A percentile compares a stretch with the other conserved stretches of the same genome.
These are phyloP conservation scores for Drosophila subsilvestris DNA, from an alignment of 2,888 invertebrate species.

Conservation along the genomic window DNA sequence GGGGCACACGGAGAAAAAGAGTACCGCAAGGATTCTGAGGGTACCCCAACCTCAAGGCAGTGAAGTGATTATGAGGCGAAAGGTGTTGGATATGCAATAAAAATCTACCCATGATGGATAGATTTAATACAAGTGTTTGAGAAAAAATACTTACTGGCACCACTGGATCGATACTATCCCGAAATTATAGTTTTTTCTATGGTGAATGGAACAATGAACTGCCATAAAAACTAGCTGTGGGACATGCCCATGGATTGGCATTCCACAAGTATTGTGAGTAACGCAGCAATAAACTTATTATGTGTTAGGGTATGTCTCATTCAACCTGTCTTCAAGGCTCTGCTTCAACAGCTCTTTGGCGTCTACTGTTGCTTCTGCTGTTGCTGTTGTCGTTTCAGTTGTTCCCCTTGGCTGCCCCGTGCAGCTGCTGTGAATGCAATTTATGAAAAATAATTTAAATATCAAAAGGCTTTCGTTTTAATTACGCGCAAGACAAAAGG, in stretches of 20 bases:
- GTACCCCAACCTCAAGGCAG: too few species aligned
- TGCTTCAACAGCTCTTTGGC: neutral
- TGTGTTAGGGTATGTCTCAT: conserved; percentile 7
- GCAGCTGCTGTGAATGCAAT: conserved; percentile 68
- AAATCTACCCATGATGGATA: too few species aligned
- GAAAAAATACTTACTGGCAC: too few species aligned
- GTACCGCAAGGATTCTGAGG: too few species aligned
- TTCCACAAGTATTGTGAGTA: neutral
- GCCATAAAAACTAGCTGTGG: too few species aligned
- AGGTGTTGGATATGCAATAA: too few species aligned
- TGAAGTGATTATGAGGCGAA: neutral
- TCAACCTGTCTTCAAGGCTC: neutral
- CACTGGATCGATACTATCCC: too few species aligned
- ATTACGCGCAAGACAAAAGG: conserved; percentile 74
- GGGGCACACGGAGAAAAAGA: neutral
- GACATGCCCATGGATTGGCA: neutral
- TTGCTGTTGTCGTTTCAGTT: conserved; percentile 8
- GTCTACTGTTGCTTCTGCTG: conserved; percentile 8
- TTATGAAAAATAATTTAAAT: conserved; percentile 81
- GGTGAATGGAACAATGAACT: too few species aligned
- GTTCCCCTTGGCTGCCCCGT: conserved; percentile 27
- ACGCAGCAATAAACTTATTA: neutral
- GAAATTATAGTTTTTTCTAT: too few species aligned
- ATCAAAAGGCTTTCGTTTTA: conserved; percentile 81
- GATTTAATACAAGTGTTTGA: too few species aligned